These are phyloP conservation scores for Ginglymostoma cirratum DNA, from an alignment of 2,113 vertebrate genomes.

Conservation along the genomic window DNA sequence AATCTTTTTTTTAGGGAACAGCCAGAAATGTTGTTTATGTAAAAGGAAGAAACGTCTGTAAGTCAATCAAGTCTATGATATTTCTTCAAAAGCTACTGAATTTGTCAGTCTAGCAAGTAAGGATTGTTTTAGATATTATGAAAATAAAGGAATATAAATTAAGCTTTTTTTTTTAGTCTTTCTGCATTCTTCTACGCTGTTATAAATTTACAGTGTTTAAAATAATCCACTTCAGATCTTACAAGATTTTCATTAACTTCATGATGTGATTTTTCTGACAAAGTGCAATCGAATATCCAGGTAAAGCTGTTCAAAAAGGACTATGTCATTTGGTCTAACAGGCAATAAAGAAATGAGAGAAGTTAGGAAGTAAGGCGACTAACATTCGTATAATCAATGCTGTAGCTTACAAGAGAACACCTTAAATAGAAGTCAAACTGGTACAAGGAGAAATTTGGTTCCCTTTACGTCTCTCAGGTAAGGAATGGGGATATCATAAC, in stretches of 20 bases:
- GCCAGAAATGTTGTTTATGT: conserved; percentile 22
- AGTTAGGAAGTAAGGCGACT: too few relatives aligned
- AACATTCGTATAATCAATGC: neutral
- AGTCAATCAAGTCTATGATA: neutral
- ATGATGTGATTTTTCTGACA: neutral
- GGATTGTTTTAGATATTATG: neutral
- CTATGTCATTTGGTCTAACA: neutral
- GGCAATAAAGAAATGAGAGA: neutral
- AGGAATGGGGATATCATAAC: neutral
- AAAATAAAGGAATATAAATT: neutral
- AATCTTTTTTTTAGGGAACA: conserved; percentile 19
- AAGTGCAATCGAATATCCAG: neutral
- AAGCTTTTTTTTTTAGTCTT: neutral
- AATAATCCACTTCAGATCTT: neutral
- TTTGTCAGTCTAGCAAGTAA: neutral
- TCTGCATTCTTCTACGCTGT: neutral
- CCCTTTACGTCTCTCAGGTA: neutral
- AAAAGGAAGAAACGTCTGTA: neutral
- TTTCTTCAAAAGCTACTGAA: conserved; percentile 2
- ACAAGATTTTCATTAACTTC: neutral
- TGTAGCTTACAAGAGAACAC: too few relatives aligned
- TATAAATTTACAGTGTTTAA: neutral
- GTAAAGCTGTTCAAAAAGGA: neutral
- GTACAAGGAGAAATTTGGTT: neutral
- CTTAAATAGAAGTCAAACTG: neutral